These are phyloP conservation scores for Chirona hameri DNA, from an alignment of 2,888 invertebrate genomes.

Conservation along the genomic window DNA sequence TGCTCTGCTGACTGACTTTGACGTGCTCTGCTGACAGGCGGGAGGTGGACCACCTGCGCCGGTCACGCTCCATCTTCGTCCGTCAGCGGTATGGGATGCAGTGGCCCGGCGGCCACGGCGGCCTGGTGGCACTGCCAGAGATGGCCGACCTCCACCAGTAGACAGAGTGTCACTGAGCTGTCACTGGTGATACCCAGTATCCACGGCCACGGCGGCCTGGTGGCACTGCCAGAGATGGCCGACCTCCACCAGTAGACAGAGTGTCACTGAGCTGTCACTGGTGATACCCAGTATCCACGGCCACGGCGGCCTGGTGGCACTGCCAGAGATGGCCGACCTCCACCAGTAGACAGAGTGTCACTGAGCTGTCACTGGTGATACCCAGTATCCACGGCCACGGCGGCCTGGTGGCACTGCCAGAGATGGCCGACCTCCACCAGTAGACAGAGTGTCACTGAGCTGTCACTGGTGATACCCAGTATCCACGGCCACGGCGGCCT, in stretches of 20 bases:
- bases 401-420: background rate
- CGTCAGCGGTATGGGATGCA: background rate
- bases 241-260: background rate
- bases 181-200: too few relatives aligned
- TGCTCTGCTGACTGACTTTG: background rate
- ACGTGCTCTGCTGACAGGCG: background rate
- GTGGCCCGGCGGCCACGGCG: background rate
- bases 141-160: background rate
- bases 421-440: background rate
- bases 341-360: too few relatives aligned
- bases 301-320: background rate
- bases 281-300: background rate
- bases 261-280: too few relatives aligned
- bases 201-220: background rate
- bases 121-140: background rate
- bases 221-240: background rate
- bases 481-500: too few relatives aligned
- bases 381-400: background rate
- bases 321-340: background rate
- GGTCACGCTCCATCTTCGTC: background rate
- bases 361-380: too few relatives aligned
- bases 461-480: too few relatives aligned
- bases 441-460: too few relatives aligned
- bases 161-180: too few relatives aligned
- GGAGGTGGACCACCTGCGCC: conserved; percentile 12